Evolutionary conservation across 2,113 vertebrate species (phyloP), one percentile per base, ranked within the genome.

Genomic region (Tringa solitaria): DNA sequence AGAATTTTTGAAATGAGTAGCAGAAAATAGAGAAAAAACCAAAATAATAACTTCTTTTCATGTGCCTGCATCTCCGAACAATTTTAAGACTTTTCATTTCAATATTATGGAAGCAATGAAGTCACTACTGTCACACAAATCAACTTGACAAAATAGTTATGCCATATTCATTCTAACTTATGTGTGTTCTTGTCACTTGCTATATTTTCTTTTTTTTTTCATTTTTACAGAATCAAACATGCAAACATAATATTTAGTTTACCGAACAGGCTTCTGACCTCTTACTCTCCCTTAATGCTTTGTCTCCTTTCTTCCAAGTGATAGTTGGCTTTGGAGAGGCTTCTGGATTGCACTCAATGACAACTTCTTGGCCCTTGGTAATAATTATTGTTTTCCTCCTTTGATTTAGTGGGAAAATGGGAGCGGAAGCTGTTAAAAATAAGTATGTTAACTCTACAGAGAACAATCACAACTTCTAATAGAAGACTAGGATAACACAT

Each of bases 281-380:
- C 98, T 98, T 99, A 95, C 67, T 99, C 35, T 98, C 98, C 96
- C 98, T 98, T 50, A 99, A 67, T 6, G 97, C 94, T 84, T 98
- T 98, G 95, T 99, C 99, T 89, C 98, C 99, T 97, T 99, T 99
- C 96, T 95, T 99, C 99, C 99, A 99, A 13, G 98, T 98, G 88
- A 99, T 98, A 41, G 97, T 87, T n/a, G 99, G 99, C 93, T 99
- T 99, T 59, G 99, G 99, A 70, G 99, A 99, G 2, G 99, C 99
- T 92, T 98, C 97, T 7, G 99, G 99, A 95, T 98, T 99, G 96
- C 99, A 99, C 46, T 99, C 99, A 39, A 99, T 97, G 23, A 97
- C 76, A 33, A 99, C 98, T 75, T 99, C 99, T 96, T 97, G 99
- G 50, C 98, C 99, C 45, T 99, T 98, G 14, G 99, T 99, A 68